Evolutionary conservation across 1,140 invertebrate species (phyloP), one percentile per base, ranked within the genome.

Genomic region (Chelonus insularis): DNA sequence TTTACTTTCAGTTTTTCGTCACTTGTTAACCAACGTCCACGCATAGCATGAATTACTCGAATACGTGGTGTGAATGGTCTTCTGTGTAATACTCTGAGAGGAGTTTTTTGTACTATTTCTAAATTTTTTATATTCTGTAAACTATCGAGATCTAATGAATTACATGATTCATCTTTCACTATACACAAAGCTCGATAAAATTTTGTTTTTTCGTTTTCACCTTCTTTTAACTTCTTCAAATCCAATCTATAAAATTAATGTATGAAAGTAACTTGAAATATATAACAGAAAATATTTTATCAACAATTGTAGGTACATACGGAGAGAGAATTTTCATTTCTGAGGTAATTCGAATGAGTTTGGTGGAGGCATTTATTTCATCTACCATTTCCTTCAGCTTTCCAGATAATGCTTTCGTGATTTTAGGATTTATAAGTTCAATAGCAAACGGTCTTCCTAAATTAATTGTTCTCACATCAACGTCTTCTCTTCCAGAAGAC

Each of bases 401-500:
- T 1, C 82, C 72, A 1, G 58, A 57, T 0, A 75, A 82, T 61
- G 91, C 78, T 45, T 83, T 80, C 1, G 85, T 84, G 39, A 77
- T 70, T 64, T 79, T 83, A 11, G 91, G 88, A 80, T 93, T 87
- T 0, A 88, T 64, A 41, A 96, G 84, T 85, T 96, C 93, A 11
- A 96, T 76, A 2, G 89, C 90, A 81, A 96, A 96, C 0, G 94
- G 94, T 43, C 94, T 79, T 1, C 95, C 96, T 50, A 82, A 83
- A n/a, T 93, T 92, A 32, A 97, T 75, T 75, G 91, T 93, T 45
- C 93, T 79, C 0, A 98, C 94, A 82, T 97, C 95, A 0, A 95
- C 93, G 83, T 99, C 96, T 82, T 98, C 96, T 55, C 96, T 83
- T 0, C 96, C 96, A 59, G 95, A 96, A 4, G 95, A 88, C 66